These are phyloP conservation scores for Nowickia ferox DNA, from an alignment of 2,888 invertebrate genomes.

Conservation along the genomic window DNA sequence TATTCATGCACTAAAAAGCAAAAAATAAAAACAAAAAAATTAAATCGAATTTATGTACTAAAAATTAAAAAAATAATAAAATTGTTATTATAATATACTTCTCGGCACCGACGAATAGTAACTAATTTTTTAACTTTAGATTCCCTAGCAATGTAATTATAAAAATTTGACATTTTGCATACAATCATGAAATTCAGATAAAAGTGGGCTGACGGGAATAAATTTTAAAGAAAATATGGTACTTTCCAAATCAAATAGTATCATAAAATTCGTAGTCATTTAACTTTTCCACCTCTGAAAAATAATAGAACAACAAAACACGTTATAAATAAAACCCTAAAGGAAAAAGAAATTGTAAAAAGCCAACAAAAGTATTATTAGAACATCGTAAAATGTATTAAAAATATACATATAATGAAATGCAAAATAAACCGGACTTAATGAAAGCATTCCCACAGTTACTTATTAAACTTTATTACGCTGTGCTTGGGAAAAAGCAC, in stretches of 20 bases:
- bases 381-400: neutral
- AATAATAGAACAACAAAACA: neutral
- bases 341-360: neutral
- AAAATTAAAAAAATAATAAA: too few species aligned
- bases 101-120: too few species aligned
- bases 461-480: constrained; percentile 19
- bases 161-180: too few species aligned
- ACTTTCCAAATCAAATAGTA: neutral
- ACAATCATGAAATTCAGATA: too few species aligned
- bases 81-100: too few species aligned
- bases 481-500: constrained; percentile 16
- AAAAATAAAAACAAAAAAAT: too few species aligned
- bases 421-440: constrained; percentile 2
- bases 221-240: too few species aligned
- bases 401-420: constrained; percentile 2
- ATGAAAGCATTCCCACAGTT: neutral
- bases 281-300: neutral
- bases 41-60: too few species aligned
- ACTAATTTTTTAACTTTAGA: too few species aligned
- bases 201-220: too few species aligned
- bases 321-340: neutral
- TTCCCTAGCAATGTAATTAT: too few species aligned
- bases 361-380: constrained; percentile 11
- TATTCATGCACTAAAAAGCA: too few species aligned
- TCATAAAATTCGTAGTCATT: neutral